Evolutionary conservation across 92 coral and sea anemone species (phyloP).

Genomic region (Parazoanthus atlanticus): DNA sequence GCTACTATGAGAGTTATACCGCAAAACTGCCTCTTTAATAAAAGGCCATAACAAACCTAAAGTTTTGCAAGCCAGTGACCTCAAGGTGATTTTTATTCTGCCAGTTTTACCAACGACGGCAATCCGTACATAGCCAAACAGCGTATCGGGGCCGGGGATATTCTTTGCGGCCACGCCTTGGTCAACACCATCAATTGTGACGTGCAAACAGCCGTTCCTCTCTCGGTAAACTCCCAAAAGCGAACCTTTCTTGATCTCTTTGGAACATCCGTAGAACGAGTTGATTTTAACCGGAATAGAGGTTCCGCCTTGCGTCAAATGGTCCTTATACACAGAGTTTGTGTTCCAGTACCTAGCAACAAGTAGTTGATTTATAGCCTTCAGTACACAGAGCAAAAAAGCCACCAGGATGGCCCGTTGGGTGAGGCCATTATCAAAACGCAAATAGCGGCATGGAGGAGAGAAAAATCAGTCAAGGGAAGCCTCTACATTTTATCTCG

Average conservation of each 20-base stretch:
- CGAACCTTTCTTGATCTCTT: slow-evolving; percentile 32
- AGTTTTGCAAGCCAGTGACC: slow-evolving; percentile 5
- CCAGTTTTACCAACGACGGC: slow-evolving; percentile 23
- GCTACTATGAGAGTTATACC: background rate
- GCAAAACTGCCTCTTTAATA: too few species aligned
- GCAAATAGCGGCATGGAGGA: too few species aligned
- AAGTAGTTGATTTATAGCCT: background rate
- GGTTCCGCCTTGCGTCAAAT: slow-evolving; percentile 10
- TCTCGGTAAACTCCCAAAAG: slow-evolving; percentile 31
- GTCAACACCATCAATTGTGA: slow-evolving; percentile 20
- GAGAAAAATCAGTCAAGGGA: too few species aligned
- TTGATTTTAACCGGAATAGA: slow-evolving; percentile 32
- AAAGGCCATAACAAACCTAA: slow-evolving; percentile 1
- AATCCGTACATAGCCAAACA: slow-evolving; percentile 29
- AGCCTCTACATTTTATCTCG: too few species aligned
- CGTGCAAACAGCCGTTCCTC: slow-evolving; percentile 10
- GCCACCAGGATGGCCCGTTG: background rate
- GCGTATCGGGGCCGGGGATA: slow-evolving; percentile 22
- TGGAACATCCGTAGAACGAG: slow-evolving; percentile 25
- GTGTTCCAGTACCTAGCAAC: slow-evolving; percentile 35
- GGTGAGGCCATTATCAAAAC: background rate
- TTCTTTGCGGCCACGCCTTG: slow-evolving; percentile 28
- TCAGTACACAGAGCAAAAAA: too few species aligned
- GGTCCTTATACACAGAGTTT: slow-evolving; percentile 17
- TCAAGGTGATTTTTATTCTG: slow-evolving; percentile 13